These are phyloP conservation scores for Parapsyche elsis DNA, from an alignment of 1,140 invertebrate genomes.

Conservation along the genomic window DNA sequence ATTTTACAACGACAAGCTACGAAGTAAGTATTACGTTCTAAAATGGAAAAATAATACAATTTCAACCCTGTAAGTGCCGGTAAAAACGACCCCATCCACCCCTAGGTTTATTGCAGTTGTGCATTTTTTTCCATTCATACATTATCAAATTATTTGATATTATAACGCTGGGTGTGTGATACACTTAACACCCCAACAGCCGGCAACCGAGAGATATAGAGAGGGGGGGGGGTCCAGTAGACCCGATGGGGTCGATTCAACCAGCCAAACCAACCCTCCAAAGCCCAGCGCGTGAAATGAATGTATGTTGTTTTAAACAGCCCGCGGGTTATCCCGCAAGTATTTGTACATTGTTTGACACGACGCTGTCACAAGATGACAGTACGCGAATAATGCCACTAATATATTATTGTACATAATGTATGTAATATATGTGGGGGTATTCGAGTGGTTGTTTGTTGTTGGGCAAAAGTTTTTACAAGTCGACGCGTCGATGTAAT, in stretches of 20 bases:
- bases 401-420: constrained; percentile 22
- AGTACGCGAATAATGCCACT: constrained; percentile 26
- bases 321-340: constrained; percentile 6
- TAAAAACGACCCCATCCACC: background rate
- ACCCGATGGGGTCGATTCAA: background rate
- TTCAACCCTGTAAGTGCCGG: background rate
- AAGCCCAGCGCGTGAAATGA: constrained; percentile 17
- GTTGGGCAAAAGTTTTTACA: background rate
- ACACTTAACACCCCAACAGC: constrained; percentile 51
- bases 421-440: background rate
- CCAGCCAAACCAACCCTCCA: background rate
- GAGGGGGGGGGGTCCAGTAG: no score
- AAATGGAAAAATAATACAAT: background rate
- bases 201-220: background rate
- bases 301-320: constrained; percentile 26
- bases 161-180: constrained; percentile 54
- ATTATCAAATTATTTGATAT: constrained; percentile 56
- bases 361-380: constrained; percentile 32
- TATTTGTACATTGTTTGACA: constrained; percentile 25
- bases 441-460: background rate
- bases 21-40: background rate
- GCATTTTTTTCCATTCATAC: constrained; percentile 55
- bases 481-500: background rate
- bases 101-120: constrained; percentile 46
- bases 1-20: no score